These are phyloP conservation scores for Plebejus anna DNA, from an alignment of 2,888 invertebrate species.

Conservation along the genomic window DNA sequence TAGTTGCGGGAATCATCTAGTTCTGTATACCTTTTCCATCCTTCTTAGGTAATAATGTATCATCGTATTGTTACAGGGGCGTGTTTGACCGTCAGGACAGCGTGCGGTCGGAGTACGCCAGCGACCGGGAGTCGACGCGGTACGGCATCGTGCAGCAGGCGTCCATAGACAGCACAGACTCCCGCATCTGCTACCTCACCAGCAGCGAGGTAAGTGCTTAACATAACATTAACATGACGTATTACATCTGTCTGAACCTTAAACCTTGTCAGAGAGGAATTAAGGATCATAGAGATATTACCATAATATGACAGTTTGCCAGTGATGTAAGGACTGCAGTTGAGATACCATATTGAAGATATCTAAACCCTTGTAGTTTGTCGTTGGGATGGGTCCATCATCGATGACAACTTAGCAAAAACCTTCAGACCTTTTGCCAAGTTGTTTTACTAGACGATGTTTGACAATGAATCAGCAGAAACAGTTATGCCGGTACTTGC, in stretches of 20 bases:
- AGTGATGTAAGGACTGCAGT: not conserved
- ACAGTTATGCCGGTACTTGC: too few relatives aligned
- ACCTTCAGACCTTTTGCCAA: too few relatives aligned
- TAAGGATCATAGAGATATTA: too few relatives aligned
- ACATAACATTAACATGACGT: not conserved
- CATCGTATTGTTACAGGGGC: conserved; percentile 78
- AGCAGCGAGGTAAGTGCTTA: conserved; percentile 93
- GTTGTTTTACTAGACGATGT: too few relatives aligned
- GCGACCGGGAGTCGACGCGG: conserved; percentile 90
- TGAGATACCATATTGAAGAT: not conserved
- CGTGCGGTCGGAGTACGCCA: conserved; percentile 92
- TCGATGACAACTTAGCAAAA: too few relatives aligned
- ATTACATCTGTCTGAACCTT: too few relatives aligned
- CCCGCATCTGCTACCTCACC: conserved; percentile 94
- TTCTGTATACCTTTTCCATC: too few relatives aligned
- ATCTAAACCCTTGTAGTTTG: not conserved
- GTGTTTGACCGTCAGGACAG: conserved; percentile 94
- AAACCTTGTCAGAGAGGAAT: too few relatives aligned
- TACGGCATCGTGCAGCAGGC: conserved; percentile 96
- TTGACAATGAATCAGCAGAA: too few relatives aligned
- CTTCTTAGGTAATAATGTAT: conserved; percentile 4
- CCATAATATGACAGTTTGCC: too few relatives aligned
- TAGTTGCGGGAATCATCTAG: too few relatives aligned
- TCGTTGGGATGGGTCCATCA: not conserved
- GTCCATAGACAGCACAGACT: conserved; percentile 96